Evolutionary conservation across 2,113 vertebrate genomes (phyloP).

Genomic region (Holacanthus passer): DNA sequence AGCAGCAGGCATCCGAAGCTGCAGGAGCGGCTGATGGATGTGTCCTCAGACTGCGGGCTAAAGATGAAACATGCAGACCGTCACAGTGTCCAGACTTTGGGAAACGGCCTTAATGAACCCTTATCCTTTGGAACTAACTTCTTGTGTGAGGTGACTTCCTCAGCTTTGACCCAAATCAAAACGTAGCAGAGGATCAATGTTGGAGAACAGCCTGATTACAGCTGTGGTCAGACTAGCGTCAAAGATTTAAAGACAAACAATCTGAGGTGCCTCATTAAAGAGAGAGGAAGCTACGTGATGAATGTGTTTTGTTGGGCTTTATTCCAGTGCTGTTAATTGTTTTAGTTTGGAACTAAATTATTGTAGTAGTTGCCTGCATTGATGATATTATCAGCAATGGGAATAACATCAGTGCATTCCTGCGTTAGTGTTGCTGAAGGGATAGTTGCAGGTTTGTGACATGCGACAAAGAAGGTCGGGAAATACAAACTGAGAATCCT

Average conservation of each 20-base stretch:
- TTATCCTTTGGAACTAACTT: slow-evolving; percentile 13
- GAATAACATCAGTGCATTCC: background rate
- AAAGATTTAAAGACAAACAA: slow-evolving; percentile 13
- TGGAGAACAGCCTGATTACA: background rate
- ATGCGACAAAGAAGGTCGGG: no score
- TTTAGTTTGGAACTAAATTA: background rate
- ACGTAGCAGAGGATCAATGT: background rate
- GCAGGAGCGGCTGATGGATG: slow-evolving; percentile 64
- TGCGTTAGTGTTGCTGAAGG: slow-evolving; percentile 10
- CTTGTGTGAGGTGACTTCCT: slow-evolving; percentile 7
- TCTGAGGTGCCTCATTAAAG: slow-evolving; percentile 6
- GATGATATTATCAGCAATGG: background rate
- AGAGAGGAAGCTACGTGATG: background rate
- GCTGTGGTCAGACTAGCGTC: background rate
- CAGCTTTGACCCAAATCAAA: slow-evolving; percentile 20
- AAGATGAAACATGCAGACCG: slow-evolving; percentile 46
- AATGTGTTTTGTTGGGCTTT: background rate
- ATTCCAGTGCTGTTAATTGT: background rate
- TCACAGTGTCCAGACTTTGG: slow-evolving; percentile 2
- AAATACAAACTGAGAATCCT: background rate
- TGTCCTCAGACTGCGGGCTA: slow-evolving; percentile 42
- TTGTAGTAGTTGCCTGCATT: background rate
- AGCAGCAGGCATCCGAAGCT: slow-evolving; percentile 27
- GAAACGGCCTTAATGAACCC: slow-evolving; percentile 39
- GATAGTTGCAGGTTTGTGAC: background rate